Evolutionary conservation across 2,797 vertebrate genomes (phyloP), one percentile per base, ranked within the genome.

Genomic region (Phylloscopus collybita): DNA sequence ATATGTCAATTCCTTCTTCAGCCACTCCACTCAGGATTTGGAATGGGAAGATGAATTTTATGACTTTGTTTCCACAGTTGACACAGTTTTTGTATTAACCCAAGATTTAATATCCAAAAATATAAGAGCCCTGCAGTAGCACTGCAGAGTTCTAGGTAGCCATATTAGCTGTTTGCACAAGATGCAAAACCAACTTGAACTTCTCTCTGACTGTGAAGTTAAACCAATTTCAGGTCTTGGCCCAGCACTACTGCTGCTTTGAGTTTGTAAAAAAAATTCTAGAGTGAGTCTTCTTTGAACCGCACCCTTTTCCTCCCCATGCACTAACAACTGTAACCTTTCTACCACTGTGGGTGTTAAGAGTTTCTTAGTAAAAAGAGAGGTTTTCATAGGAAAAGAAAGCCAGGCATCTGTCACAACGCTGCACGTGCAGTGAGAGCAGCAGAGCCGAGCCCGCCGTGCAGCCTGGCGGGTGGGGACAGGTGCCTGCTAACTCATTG

Each of bases 391-490:
- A 5, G 16, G 66, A 83, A 82, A n/a, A 49, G 11, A 36, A 25
- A 54, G 9, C 13, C 79, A 92, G 44, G 66, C 1, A 11, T 20
- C 20, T 1, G 3, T 34, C 40, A 42, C 38, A 40, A 36, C 38
- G 18, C 70, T 42, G 53, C 87, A 75, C 7, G 15, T 4, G 1
- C 0, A 0, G 29, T 0, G 0, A 1, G 7, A 75, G 50, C 0
- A 0, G 59, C 67, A 36, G 29, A 44, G 64, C 36, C 0, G 0
- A 45, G 53, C 21, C 12, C 0, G 11, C 0, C 0, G 5, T 7
- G 40, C 51, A 32, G 27, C 0, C 1, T 1, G 1, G 27, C 7
- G 9, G 47, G 17, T 2, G 0, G 36, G 5, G 32, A 70, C 10
- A 6, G 3, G 26, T 4, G 0, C 5, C 42, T 89, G 50, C 38